These are phyloP conservation scores for Tricholauxania praeusta DNA, from an alignment of 2,888 invertebrate genomes.

Conservation along the genomic window DNA sequence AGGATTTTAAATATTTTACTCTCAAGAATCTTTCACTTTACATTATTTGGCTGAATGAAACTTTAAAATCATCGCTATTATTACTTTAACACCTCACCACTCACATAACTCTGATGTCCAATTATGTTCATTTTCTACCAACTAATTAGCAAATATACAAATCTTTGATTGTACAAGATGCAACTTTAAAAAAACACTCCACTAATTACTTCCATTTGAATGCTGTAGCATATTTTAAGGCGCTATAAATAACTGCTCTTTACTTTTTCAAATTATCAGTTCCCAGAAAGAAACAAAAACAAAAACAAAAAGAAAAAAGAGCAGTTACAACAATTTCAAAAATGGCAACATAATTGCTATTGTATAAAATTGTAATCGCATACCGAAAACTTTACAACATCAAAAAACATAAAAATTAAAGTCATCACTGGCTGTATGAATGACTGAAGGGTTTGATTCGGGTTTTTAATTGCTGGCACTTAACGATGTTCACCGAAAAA, in stretches of 20 bases:
- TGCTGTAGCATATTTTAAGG: constrained; percentile 4
- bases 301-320: not conserved
- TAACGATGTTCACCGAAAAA: not conserved
- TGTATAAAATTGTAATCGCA: constrained; percentile 18
- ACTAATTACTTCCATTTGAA: not conserved
- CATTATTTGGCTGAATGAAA: too few species aligned
- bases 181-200: too few species aligned
- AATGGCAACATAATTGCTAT: constrained; percentile 10
- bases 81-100: too few species aligned
- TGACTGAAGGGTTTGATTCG: not conserved
- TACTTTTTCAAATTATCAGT: too few species aligned
- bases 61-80: too few species aligned
- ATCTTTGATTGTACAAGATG: too few species aligned
- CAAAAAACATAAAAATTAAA: not conserved
- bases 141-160: too few species aligned
- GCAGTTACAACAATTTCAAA: not conserved
- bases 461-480: constrained; percentile 9
- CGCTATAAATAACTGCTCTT: constrained; percentile 1
- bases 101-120: too few species aligned
- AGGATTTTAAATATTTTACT: not conserved
- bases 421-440: not conserved
- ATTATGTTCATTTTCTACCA: too few species aligned
- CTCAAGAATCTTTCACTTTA: too few species aligned
- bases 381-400: constrained; percentile 11
- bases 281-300: too few species aligned